Conservation (phyloP, 2,888 invertebrate genomes). For the Eupelmus urozonus region DNA sequence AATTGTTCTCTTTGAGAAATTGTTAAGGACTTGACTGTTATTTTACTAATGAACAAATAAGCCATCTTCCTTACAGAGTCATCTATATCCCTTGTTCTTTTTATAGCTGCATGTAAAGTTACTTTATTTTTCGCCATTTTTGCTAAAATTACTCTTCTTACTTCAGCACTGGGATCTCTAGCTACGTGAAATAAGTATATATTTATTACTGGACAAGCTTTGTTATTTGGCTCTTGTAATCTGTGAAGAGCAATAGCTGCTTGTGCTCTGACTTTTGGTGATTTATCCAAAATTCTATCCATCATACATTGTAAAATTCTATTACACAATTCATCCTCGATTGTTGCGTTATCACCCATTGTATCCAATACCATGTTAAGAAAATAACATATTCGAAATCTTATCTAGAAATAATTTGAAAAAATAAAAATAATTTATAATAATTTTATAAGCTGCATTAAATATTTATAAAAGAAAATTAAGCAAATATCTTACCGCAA, state of each 20-base stretch:
- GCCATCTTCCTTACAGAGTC: constrained; percentile 85
- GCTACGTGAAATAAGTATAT: constrained; percentile 85
- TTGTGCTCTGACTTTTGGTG: constrained; percentile 87
- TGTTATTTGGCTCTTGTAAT: constrained; percentile 88
- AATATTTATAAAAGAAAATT: not conserved
- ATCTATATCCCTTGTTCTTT: constrained; percentile 87
- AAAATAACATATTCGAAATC: constrained; percentile 88
- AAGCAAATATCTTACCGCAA: constrained; percentile 69
- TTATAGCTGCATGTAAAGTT: constrained; percentile 85
- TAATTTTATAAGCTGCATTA: not conserved
- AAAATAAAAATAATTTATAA: constrained; percentile 2
- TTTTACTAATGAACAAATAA: constrained; percentile 78
- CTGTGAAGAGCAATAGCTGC: constrained; percentile 88
- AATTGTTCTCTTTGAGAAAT: constrained; percentile 83
- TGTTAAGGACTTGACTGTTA: constrained; percentile 81
- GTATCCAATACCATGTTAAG: constrained; percentile 86
- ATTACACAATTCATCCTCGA: constrained; percentile 88
- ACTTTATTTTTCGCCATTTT: constrained; percentile 85
- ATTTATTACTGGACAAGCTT: constrained; percentile 86
- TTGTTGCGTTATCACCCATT: constrained; percentile 86
- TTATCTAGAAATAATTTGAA: constrained; percentile 73
- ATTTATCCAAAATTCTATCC: constrained; percentile 83
- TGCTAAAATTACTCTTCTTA: constrained; percentile 85
- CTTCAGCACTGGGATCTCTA: constrained; percentile 87
- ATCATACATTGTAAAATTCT: constrained; percentile 85